Evolutionary conservation across 2,113 vertebrate genomes (phyloP).

Genomic region (Paracanthobrama guichenoti): DNA sequence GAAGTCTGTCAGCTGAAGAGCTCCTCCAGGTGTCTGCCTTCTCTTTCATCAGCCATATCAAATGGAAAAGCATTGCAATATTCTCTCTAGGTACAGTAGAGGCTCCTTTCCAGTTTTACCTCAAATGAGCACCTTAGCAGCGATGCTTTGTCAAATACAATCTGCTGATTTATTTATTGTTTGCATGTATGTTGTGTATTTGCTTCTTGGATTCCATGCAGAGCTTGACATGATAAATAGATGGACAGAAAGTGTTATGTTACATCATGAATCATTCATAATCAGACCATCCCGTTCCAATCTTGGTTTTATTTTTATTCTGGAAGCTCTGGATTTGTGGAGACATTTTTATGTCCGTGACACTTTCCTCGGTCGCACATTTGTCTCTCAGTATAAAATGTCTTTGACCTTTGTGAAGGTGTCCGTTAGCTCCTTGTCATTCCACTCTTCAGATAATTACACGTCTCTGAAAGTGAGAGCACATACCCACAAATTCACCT

Average conservation of each 20-base stretch:
- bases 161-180: background rate
- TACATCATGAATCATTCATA: conserved; percentile 8
- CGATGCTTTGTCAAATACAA: background rate
- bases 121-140: background rate
- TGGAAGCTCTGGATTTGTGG: background rate
- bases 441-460: background rate
- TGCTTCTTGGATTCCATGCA: conserved; percentile 3
- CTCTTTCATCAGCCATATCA: conserved; percentile 3
- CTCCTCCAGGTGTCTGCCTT: conserved; percentile 34
- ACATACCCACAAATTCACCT: background rate
- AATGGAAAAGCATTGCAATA: background rate
- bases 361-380: background rate
- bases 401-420: conserved; percentile 34
- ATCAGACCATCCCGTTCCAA: background rate
- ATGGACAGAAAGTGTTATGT: background rate
- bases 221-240: conserved; percentile 1
- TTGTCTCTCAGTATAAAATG: conserved; percentile 26
- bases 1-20: conserved; percentile 51
- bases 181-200: background rate
- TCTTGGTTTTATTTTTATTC: background rate
- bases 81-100: background rate
- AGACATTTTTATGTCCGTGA: background rate
- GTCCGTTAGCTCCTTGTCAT: conserved; percentile 1
- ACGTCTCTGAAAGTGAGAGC: conserved; percentile 9
- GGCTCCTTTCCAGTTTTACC: background rate